Evolutionary conservation across 2,888 invertebrate species (phyloP), one percentile per base, ranked within the genome.

Genomic region (Andrena praecox): DNA sequence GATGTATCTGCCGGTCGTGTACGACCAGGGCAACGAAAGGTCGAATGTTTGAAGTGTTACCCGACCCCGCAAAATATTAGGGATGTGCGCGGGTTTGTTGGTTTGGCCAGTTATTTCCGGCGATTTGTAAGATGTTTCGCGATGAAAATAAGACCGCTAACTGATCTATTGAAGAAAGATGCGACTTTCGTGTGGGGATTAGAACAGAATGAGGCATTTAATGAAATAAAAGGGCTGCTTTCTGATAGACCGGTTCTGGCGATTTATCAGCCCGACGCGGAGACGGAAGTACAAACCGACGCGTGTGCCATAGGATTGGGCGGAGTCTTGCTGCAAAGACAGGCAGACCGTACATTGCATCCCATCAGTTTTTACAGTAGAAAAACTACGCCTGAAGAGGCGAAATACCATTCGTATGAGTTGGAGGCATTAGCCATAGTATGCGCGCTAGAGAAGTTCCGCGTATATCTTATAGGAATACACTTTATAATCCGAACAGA

Each of bases 391-490:
- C 8, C 33, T 5, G 66, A 74, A 10, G 66, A 74, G n/a, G n/a
- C 59, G 0, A 35, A 54, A 0, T 74, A 74, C 20, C 73, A 74
- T n/a, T 74, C 66, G 1, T 74, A 74, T 12, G 59, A 66, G 10
- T 20, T 84, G 33, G 81, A 85, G 42, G 82, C 85, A 0, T 33
- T 85, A 1, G 80, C 85, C 1, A 52, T 68, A 1, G 71, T 85
- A 0, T 72, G 70, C 24, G 82, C 84, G 0, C 31, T 87, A 7
- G 81, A 84, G 12, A 42, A 68, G 10, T 86, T 84, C 52, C 76
- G 86, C 0, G 76, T 85, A 0, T 83, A 85, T 52, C 20, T 85
- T 2, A 35, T 87, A 27, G 82, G 80, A 0, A 75, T 87, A n/a
- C 63, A 82, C 31, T 85, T 88, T 24, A 76, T 52, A 6, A 68